These are phyloP conservation scores for Drosophila simulans DNA, from an alignment of 1,140 invertebrate species.

Conservation along the genomic window DNA sequence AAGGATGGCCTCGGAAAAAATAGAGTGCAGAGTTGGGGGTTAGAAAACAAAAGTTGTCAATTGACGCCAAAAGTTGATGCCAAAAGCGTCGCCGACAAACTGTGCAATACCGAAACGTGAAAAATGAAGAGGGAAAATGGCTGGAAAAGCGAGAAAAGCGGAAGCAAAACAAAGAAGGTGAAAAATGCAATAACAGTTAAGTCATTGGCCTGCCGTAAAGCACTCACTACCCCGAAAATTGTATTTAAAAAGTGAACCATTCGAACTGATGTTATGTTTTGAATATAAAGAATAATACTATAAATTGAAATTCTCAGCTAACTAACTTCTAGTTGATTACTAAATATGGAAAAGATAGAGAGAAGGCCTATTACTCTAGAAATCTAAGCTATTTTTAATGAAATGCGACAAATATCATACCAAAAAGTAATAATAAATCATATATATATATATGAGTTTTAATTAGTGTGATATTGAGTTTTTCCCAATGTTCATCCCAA, in stretches of 20 bases:
- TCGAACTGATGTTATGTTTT: too few species aligned
- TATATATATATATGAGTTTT: background rate
- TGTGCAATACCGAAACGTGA: slow-evolving; percentile 41
- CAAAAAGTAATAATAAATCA: background rate
- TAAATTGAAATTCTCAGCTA: too few species aligned
- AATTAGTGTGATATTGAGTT: rapidly evolving
- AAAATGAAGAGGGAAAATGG: slow-evolving; percentile 10
- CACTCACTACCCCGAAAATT: background rate
- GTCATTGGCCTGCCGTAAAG: slow-evolving; percentile 59
- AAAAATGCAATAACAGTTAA: slow-evolving; percentile 80
- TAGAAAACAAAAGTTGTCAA: slow-evolving; percentile 76
- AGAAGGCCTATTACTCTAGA: too few species aligned
- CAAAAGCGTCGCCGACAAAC: slow-evolving; percentile 52
- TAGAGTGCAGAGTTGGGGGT: slow-evolving; percentile 9
- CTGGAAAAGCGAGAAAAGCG: slow-evolving; percentile 12
- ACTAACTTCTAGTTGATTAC: too few species aligned
- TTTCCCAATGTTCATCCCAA: slow-evolving; percentile 9
- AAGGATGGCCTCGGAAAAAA: slow-evolving; percentile 38
- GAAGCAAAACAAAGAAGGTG: slow-evolving; percentile 60
- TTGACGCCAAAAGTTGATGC: slow-evolving; percentile 78
- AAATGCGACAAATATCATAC: background rate
- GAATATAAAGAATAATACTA: too few species aligned
- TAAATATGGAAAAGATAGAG: too few species aligned
- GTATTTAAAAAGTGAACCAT: background rate
- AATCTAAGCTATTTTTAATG: too few species aligned